A percentile compares a stretch with the other conserved stretches of the same genome.
Evolutionary conservation across 1,140 invertebrate species (phyloP).

Genomic region (Paraescarpia echinospica): DNA sequence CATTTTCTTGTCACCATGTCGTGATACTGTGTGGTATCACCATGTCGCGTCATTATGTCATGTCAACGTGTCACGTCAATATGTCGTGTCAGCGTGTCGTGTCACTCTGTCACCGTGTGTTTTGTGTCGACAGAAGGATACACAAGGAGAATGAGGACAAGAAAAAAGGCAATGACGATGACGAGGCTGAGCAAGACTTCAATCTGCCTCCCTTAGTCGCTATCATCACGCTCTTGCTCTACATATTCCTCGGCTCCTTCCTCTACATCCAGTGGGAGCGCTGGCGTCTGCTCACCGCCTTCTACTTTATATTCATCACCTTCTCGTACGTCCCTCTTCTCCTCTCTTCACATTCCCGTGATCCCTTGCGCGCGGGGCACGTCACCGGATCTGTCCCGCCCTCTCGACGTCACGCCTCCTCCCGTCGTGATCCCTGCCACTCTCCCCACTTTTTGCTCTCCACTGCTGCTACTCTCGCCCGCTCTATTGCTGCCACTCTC

Average conservation of each 20-base stretch:
- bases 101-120: background rate
- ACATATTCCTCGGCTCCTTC: slow-evolving; percentile 81
- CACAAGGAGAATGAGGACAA: background rate
- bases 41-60: too few species aligned
- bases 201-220: slow-evolving; percentile 87
- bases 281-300: slow-evolving; percentile 87
- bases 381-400: too few species aligned
- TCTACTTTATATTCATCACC: slow-evolving; percentile 92
- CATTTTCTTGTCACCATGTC: background rate
- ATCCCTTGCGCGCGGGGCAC: too few species aligned
- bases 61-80: too few species aligned
- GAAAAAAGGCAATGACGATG: background rate
- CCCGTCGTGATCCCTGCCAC: too few species aligned
- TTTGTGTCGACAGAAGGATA: background rate
- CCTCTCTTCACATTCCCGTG: background rate
- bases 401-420: too few species aligned
- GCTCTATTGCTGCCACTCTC: too few species aligned
- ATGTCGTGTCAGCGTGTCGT: too few species aligned
- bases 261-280: slow-evolving; percentile 62
- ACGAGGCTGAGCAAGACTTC: slow-evolving; percentile 82
- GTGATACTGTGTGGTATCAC: background rate
- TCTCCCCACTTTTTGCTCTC: too few species aligned
- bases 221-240: slow-evolving; percentile 75
- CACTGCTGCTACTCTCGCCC: too few species aligned
- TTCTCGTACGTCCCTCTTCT: background rate